These are phyloP conservation scores for Stenotaenia linearis DNA, from an alignment of 2,888 invertebrate genomes.

Conservation along the genomic window DNA sequence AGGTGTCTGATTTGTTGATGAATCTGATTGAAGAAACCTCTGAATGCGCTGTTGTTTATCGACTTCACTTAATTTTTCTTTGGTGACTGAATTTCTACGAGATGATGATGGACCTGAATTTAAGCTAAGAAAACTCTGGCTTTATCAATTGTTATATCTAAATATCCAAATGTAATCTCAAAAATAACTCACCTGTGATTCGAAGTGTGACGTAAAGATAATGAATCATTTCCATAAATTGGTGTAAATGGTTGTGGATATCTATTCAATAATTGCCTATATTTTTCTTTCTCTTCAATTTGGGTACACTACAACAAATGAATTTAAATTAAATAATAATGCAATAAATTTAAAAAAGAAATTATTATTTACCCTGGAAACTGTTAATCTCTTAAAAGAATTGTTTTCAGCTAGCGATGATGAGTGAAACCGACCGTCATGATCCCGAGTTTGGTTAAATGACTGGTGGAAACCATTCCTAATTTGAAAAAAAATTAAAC, in stretches of 20 bases:
- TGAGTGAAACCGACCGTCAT: not conserved
- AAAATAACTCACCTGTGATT: not conserved
- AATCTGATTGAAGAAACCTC: not conserved
- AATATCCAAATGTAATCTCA: not conserved
- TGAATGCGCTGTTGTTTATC: not conserved
- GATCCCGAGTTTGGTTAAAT: not conserved
- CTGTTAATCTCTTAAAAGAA: not conserved
- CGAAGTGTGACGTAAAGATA: not conserved
- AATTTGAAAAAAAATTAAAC: not conserved
- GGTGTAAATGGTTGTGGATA: not conserved
- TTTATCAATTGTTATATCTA: not conserved
- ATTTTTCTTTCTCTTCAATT: not conserved
- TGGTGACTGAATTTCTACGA: not conserved
- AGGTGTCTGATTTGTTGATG: not conserved
- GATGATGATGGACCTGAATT: not conserved
- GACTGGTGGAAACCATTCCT: not conserved
- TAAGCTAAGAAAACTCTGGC: not conserved
- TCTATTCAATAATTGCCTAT: not conserved
- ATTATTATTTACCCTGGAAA: not conserved
- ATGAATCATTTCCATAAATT: not conserved
- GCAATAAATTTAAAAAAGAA: too few species aligned
- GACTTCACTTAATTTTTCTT: not conserved
- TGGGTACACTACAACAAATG: not conserved
- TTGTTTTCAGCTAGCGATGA: not conserved
- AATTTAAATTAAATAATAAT: too few species aligned